phyloP scores from a whole-genome alignment of 2,797 vertebrate species.

The Knipowitschia caucasica region DNA sequence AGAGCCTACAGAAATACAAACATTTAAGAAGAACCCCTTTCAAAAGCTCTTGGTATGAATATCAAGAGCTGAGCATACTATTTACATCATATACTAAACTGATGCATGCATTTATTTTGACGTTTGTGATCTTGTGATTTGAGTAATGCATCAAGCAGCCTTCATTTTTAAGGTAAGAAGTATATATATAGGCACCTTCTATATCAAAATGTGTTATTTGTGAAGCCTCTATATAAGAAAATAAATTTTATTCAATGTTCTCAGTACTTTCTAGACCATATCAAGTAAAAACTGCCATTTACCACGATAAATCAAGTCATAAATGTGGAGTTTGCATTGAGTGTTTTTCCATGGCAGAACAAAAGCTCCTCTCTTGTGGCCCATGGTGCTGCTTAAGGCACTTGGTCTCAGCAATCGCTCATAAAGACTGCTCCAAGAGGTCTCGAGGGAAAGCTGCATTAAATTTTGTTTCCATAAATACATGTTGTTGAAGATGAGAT shows the following conservation, averaged over 20 bases:
- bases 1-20: constrained; percentile 74
- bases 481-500: constrained; percentile 1
- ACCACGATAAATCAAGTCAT: background rate
- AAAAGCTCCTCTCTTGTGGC: background rate
- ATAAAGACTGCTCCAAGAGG: background rate
- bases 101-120: too few species aligned
- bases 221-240: background rate
- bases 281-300: background rate
- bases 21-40: background rate
- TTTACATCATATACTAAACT: too few species aligned
- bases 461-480: constrained; percentile 14
- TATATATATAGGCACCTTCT: background rate
- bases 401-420: constrained; percentile 6
- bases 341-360: constrained; percentile 1
- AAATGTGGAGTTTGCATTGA: constrained; percentile 6
- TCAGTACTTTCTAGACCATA: background rate
- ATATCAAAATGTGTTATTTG: background rate
- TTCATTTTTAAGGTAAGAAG: background rate
- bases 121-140: too few species aligned
- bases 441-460: background rate
- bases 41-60: too few species aligned
- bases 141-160: background rate
- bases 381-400: constrained; percentile 4
- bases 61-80: too few species aligned
- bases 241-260: background rate